Conservation (phyloP, 2,888 invertebrate genomes). For the Ectemnius continuus region DNA sequence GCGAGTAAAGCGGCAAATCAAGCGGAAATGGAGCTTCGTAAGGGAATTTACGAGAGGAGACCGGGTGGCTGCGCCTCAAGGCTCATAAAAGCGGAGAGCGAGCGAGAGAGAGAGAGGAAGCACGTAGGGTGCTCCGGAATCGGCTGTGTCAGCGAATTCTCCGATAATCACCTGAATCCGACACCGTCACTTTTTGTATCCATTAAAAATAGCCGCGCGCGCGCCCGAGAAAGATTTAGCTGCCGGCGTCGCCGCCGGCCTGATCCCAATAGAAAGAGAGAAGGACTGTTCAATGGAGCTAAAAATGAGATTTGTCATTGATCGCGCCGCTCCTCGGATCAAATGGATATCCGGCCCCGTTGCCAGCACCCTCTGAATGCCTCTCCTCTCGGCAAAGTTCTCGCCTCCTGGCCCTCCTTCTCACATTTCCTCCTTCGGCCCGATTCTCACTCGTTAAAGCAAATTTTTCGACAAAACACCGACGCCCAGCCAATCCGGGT, state of each 20-base stretch:
- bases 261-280: too few species aligned
- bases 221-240: too few species aligned
- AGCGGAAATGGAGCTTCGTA: conserved; percentile 3
- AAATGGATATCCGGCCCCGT: conserved; percentile 38
- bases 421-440: too few species aligned
- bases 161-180: background rate
- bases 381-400: conserved; percentile 36
- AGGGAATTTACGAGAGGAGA: conserved; percentile 3
- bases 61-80: background rate
- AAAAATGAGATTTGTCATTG: conserved; percentile 23
- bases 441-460: conserved; percentile 49
- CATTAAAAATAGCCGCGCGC: background rate
- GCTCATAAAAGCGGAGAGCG: background rate
- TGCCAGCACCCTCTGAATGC: conserved; percentile 16
- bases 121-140: background rate
- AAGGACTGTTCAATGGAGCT: background rate
- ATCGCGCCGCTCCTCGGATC: background rate
- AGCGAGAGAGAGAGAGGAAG: background rate
- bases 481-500: conserved; percentile 32
- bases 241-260: too few species aligned
- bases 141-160: conserved; percentile 1
- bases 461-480: conserved; percentile 41
- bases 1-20: conserved; percentile 2
- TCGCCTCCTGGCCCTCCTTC: background rate
- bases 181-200: conserved; percentile 5